phyloP scores from a whole-genome alignment of 2,113 vertebrate species.

The Rhabdomys dilectus region DNA sequence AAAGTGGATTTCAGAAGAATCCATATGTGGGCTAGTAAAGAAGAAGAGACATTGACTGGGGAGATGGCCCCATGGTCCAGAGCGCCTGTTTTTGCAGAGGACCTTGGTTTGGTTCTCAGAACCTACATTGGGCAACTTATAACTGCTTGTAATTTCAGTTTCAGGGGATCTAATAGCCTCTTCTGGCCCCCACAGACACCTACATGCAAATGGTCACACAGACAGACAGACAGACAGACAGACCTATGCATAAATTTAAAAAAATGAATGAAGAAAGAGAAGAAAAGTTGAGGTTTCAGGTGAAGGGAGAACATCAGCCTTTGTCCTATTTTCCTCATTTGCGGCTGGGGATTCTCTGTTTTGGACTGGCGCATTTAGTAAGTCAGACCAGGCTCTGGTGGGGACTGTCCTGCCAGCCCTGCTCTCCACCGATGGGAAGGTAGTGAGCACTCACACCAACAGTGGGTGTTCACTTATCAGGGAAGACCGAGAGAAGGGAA shows the following conservation, averaged over 20 bases:
- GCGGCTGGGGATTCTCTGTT: neutral
- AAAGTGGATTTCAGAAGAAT: neutral
- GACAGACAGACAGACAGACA: neutral
- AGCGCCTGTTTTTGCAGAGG: neutral
- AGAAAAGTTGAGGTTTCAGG: neutral
- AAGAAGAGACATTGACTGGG: neutral
- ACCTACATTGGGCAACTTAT: neutral
- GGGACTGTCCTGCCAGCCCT: neutral
- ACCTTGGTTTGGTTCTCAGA: neutral
- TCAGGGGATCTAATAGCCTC: neutral
- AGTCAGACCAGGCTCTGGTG: neutral
- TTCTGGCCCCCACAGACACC: neutral
- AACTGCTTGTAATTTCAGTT: neutral
- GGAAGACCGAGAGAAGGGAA: neutral
- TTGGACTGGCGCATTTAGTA: neutral
- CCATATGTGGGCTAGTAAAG: neutral
- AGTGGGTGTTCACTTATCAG: neutral
- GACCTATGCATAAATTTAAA: neutral
- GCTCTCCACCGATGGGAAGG: neutral
- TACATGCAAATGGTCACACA: too few relatives aligned
- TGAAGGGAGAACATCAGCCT: neutral
- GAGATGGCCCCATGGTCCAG: neutral
- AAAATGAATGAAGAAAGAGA: neutral
- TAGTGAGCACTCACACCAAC: neutral
- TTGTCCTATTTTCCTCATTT: neutral